A percentile compares a stretch with the other conserved stretches of the same genome.
phyloP scores from a whole-genome alignment of 2,888 invertebrate genomes.

The Suillia variegata region DNA sequence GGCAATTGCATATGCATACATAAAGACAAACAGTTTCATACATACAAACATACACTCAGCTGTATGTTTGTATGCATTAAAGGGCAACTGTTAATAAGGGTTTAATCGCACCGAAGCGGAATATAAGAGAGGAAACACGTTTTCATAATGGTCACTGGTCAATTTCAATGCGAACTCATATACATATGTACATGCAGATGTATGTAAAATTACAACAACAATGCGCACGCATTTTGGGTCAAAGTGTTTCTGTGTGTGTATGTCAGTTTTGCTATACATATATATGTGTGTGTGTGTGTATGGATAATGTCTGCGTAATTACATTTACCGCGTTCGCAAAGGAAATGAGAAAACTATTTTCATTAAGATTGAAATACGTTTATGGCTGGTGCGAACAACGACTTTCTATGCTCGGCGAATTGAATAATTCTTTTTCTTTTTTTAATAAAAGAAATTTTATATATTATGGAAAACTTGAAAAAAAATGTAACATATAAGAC shows the following conservation, averaged over 20 bases:
- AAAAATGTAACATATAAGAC: too few relatives aligned
- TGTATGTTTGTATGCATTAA: neutral
- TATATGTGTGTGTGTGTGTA: neutral
- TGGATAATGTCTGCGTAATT: slow-evolving; percentile 38
- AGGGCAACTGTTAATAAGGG: neutral
- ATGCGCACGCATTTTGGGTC: too few relatives aligned
- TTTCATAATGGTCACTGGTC: neutral
- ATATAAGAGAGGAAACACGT: neutral
- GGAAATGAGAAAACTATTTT: slow-evolving; percentile 47
- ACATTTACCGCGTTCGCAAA: slow-evolving; percentile 42
- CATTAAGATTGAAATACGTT: slow-evolving; percentile 50
- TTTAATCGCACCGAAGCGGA: neutral
- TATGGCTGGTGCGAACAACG: too few relatives aligned
- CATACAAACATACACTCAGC: neutral
- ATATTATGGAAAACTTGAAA: too few relatives aligned
- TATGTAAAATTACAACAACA: neutral
- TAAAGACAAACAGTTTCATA: too few relatives aligned
- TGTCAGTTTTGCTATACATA: too few relatives aligned
- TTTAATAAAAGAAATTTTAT: too few relatives aligned
- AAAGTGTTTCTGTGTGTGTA: too few relatives aligned
- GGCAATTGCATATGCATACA: too few relatives aligned
- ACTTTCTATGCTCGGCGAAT: too few relatives aligned
- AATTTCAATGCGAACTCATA: neutral
- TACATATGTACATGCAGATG: neutral
- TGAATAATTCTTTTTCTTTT: too few relatives aligned